A percentile compares a stretch with the other conserved stretches of the same genome.
Evolutionary conservation across 2,797 vertebrate genomes (phyloP).

Genomic region (Agapornis canus): DNA sequence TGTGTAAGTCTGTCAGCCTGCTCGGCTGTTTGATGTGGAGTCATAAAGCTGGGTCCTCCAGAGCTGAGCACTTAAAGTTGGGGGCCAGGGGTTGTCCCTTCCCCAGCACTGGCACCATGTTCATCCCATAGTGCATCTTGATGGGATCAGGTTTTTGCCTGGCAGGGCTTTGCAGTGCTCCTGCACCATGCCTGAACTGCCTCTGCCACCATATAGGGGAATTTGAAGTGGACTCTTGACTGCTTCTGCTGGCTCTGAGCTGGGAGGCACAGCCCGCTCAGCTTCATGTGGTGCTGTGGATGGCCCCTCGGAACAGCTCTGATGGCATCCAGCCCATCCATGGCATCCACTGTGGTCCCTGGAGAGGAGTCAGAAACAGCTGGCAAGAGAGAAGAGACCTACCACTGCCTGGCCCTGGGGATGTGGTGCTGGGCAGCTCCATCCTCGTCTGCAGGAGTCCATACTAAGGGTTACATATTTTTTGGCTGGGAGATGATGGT

Average conservation of each 20-base stretch:
- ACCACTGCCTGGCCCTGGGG: background rate
- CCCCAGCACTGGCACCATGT: rapidly evolving
- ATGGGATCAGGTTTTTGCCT: background rate
- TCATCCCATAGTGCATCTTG: background rate
- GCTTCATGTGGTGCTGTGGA: background rate
- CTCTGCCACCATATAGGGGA: background rate
- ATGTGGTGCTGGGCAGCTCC: rapidly evolving
- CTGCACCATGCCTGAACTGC: background rate
- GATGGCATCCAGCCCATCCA: background rate
- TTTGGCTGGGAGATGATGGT: background rate
- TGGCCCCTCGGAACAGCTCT: background rate
- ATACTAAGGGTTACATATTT: background rate
- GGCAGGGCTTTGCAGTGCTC: background rate
- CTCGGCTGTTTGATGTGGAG: background rate
- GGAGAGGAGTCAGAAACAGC: background rate
- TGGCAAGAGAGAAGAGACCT: background rate
- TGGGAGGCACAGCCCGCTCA: background rate
- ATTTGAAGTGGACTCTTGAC: background rate
- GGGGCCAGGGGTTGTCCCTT: background rate
- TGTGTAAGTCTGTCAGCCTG: background rate
- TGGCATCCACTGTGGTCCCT: background rate
- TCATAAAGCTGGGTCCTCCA: background rate
- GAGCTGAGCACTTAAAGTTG: background rate
- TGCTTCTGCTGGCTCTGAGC: background rate
- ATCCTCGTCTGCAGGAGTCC: background rate